Evolutionary conservation across 2,113 vertebrate species (phyloP), one percentile per base, ranked within the genome.

Genomic region (Brachyistius frenatus): DNA sequence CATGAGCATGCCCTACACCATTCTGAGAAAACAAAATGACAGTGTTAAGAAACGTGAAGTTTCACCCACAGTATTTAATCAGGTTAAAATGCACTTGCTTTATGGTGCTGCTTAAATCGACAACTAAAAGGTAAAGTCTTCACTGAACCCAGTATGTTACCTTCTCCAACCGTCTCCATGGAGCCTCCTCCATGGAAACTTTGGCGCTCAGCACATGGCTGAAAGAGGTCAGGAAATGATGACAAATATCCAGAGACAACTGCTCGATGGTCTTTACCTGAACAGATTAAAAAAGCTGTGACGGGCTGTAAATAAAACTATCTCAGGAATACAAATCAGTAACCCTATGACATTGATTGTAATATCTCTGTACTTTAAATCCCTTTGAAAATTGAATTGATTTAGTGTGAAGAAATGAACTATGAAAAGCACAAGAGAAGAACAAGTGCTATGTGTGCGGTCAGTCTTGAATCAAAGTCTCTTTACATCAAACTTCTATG

Each of bases 151-250:
- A 16, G 31, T 3, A 2, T 23, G 61, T 74, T 94, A 98, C 96
- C 96, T 97, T 95, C 9, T 96, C 91, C 54, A 97, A 80, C 69
- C 94, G 93, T 87, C 84, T 96, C 96, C 97, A 98, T 3, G 96
- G 96, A 41, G 91, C 94, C 91, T 97, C 96, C 73, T 96, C 94
- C 84, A 97, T 89, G 62, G 94, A 92, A 61, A 95, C 86, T 81
- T 93, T 96, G 86, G 91, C 94, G 53, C 93, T 93, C 1, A 86
- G 88, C 70, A 97, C 96, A 86, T 97, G 96, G 67, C 91, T 94
- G 88, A 96, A 97, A 2, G 95, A 91, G 57, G 95, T 96, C 76
- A 98, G 91, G 88, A 98, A 97, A 83, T 97, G 94, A 53, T 92
- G 84, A 67, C 96, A 96, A 83, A 97, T 95, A 66, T 96, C 95